Conservation (phyloP, 2,888 invertebrate species). For the Mystacides longicornis region DNA sequence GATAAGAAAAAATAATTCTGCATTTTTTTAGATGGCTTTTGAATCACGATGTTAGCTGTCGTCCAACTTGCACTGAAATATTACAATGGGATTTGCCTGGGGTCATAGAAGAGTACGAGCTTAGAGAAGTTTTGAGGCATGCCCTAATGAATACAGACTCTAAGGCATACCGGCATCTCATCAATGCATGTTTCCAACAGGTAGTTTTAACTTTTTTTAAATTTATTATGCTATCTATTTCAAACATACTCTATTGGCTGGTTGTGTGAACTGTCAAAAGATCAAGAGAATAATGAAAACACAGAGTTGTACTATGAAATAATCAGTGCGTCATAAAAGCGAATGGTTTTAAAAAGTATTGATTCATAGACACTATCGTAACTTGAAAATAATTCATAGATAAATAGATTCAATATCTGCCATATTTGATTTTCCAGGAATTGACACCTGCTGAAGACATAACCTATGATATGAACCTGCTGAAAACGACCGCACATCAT, state of each 20-base stretch:
- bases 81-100: conserved; percentile 80
- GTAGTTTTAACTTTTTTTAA: no score
- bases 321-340: no score
- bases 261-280: no score
- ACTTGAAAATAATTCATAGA: no score
- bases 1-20: no score
- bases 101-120: conserved; percentile 76
- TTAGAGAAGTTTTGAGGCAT: conserved; percentile 74
- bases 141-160: conserved; percentile 75
- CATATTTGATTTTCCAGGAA: conserved; percentile 38
- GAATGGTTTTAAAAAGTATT: no score
- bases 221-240: no score
- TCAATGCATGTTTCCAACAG: conserved; percentile 34
- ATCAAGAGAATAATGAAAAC: no score
- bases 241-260: no score
- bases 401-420: no score
- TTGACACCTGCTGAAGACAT: conserved; percentile 64
- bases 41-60: conserved; percentile 71
- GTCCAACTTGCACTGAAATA: conserved; percentile 82
- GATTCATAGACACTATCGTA: no score
- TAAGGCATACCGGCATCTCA: conserved; percentile 67
- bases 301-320: no score
- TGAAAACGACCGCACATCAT: conserved; percentile 35
- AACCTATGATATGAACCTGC: conserved; percentile 66
- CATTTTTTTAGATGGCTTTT: conserved; percentile 58